Base-by-base conservation (phyloP, 53 echinoderm and acorn worm species). In the Apostichopus leukothele region DNA sequence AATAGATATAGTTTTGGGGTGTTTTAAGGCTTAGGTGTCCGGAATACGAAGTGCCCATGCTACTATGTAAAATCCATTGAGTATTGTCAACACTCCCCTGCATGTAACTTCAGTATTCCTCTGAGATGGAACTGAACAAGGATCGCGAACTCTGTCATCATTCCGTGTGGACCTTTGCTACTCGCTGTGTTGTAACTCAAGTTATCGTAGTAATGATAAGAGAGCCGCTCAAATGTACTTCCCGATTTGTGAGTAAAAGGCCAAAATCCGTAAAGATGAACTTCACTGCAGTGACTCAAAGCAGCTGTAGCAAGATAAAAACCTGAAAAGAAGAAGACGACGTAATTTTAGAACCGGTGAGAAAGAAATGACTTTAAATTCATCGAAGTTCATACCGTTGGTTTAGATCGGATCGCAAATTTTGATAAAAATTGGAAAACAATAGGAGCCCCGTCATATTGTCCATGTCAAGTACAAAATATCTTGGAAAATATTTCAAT, bases 251-350 rank as follows among this genome's bases (percentile, higher is more conserved):
- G 20, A n/a, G 71, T 71, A n/a, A 71, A 71, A 71, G 71, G 71
- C 71, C 71, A 71, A n/a, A 71, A 71, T 71, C 71, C 71, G 71
- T 71, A 71, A 18, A 71, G 71, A 19, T 71, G 71, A 18, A 71
- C 18, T 19, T 71, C 71, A 21, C 20, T 19, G 20, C 71, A 71
- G 5, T 71, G 71, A n/a, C n/a, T 71, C 20, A 71, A 18, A 6
- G 71, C 71, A 71, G 71, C 13, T 19, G 71, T 71, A 19, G 71
- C 71, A 16, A 71, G 71, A n/a, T 71, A 71, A 71, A 71, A 71
- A 4, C 71, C 71, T 71, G 71, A 16, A 21, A 71, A 18, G 18
- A 16, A 71, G 18, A 16, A 19, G 18, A 18, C 16, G 18, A n/a
- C 6, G 18, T 18, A 21, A 71, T 71, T 6, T 39, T 39, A 39